Conservation (phyloP, 2,797 vertebrate genomes). For the Naso thynnoides region DNA sequence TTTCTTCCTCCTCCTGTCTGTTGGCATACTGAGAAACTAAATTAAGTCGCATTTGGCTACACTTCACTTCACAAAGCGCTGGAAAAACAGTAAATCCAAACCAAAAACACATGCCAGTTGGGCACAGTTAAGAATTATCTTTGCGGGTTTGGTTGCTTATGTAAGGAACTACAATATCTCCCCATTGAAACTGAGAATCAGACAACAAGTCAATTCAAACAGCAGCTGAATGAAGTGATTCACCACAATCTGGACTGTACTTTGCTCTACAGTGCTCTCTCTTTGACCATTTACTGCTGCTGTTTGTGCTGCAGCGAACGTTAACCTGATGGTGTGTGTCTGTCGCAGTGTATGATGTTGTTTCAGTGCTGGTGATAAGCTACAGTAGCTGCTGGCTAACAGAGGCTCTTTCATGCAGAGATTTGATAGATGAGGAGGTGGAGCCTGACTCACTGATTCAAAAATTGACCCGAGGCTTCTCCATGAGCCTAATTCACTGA, state of each 20-base stretch:
- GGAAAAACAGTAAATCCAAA: constrained; percentile 19
- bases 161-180: constrained; percentile 33
- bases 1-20: constrained; percentile 7
- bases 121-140: constrained; percentile 17
- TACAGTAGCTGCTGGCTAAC: constrained; percentile 51
- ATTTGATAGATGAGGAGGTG: constrained; percentile 59
- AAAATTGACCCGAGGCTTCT: constrained; percentile 24
- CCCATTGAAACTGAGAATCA: constrained; percentile 17
- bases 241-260: constrained; percentile 63
- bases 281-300: constrained; percentile 71
- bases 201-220: constrained; percentile 64
- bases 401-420: constrained; percentile 66
- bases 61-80: background rate
- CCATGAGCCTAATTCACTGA: background rate
- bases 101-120: constrained; percentile 8
- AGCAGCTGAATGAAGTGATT: constrained; percentile 66
- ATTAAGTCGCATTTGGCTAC: constrained; percentile 10
- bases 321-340: constrained; percentile 32
- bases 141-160: constrained; percentile 55
- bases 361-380: constrained; percentile 61
- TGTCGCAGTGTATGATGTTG: constrained; percentile 54
- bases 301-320: constrained; percentile 51
- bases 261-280: constrained; percentile 52
- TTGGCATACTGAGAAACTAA: constrained; percentile 6
- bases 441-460: constrained; percentile 36